Percentiles rank a stretch among this genome's conserved stretches.
These are phyloP conservation scores for Drosophila sucinea DNA, from an alignment of 1,140 invertebrate species.

Conservation along the genomic window DNA sequence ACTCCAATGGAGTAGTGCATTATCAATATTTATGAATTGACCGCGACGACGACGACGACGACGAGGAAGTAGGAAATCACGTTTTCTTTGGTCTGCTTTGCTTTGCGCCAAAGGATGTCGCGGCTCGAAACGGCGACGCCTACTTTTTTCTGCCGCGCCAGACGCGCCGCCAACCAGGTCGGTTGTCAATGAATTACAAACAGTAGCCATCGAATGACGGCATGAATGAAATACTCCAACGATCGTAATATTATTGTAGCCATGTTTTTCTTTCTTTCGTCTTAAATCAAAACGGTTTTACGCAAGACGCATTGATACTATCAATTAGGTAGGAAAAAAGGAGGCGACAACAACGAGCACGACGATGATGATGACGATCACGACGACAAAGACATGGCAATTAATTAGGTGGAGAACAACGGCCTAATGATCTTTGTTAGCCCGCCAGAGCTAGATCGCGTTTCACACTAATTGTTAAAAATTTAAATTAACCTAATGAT, in stretches of 20 bases:
- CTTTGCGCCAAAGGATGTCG: slow-evolving; percentile 60
- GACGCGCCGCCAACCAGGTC: slow-evolving; percentile 29
- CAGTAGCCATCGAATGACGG: slow-evolving; percentile 39
- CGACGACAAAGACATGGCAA: slow-evolving; percentile 31
- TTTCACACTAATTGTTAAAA: slow-evolving; percentile 1
- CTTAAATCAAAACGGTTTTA: slow-evolving; percentile 65
- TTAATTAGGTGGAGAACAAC: slow-evolving; percentile 41
- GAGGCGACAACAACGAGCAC: not conserved
- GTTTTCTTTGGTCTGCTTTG: slow-evolving; percentile 41
- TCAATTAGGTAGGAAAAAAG: slow-evolving; percentile 56
- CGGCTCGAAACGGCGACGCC: slow-evolving; percentile 54
- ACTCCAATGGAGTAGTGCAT: slow-evolving; percentile 24
- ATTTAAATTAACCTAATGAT: slow-evolving; percentile 1
- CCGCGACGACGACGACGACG: slow-evolving; percentile 27
- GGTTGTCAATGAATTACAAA: slow-evolving; percentile 34
- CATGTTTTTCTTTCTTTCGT: slow-evolving; percentile 37
- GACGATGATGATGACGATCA: slow-evolving; percentile 2
- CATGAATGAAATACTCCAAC: slow-evolving; percentile 67
- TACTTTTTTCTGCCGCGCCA: slow-evolving; percentile 64
- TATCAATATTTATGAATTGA: slow-evolving; percentile 78
- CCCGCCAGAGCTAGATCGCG: not conserved
- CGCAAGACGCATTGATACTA: slow-evolving; percentile 64
- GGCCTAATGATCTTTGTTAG: slow-evolving; percentile 17
- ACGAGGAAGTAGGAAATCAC: slow-evolving; percentile 80
- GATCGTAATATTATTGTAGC: slow-evolving; percentile 21